These are phyloP conservation scores for Petrosia ficiformis DNA, from an alignment of 37 sponge, comb jelly and placozoan species.

Conservation along the genomic window DNA sequence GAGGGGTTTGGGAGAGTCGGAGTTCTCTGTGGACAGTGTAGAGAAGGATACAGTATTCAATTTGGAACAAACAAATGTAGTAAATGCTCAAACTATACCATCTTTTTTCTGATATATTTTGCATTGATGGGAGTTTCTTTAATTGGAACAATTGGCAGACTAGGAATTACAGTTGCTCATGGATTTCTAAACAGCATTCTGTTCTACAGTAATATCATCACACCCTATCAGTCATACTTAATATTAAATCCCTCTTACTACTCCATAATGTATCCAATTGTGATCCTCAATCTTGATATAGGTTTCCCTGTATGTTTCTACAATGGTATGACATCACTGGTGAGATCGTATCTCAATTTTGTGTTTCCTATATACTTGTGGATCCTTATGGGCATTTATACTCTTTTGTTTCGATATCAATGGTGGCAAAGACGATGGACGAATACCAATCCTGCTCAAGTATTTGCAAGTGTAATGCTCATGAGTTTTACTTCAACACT, in stretches of 20 bases:
- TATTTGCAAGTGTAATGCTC: conserved; percentile 3
- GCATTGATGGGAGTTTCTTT: conserved; percentile 21
- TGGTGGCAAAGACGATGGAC: neutral
- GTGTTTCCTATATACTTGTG: conserved; percentile 52
- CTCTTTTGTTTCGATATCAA: neutral
- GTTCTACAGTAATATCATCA: conserved; percentile 33
- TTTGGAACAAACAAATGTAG: conserved; percentile 46
- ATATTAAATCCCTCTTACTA: neutral
- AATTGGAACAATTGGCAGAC: conserved; percentile 1
- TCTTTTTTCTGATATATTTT: conserved; percentile 12
- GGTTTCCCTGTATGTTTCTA: conserved; percentile 54
- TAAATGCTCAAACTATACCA: conserved; percentile 15
- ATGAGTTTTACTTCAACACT: neutral
- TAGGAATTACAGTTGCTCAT: conserved; percentile 29
- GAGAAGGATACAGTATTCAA: conserved; percentile 16
- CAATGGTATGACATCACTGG: conserved; percentile 43
- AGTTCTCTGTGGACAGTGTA: conserved; percentile 40
- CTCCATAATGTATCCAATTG: neutral
- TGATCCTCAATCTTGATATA: conserved; percentile 20
- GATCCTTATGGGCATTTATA: conserved; percentile 22
- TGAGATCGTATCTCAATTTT: conserved; percentile 6
- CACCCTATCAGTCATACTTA: conserved; percentile 11
- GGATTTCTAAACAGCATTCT: conserved; percentile 46
- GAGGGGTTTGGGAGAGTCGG: conserved; percentile 25
- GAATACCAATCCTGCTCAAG: neutral